phyloP scores from a whole-genome alignment of 2,888 invertebrate species.

The Mesorhabditis spiculigera region DNA sequence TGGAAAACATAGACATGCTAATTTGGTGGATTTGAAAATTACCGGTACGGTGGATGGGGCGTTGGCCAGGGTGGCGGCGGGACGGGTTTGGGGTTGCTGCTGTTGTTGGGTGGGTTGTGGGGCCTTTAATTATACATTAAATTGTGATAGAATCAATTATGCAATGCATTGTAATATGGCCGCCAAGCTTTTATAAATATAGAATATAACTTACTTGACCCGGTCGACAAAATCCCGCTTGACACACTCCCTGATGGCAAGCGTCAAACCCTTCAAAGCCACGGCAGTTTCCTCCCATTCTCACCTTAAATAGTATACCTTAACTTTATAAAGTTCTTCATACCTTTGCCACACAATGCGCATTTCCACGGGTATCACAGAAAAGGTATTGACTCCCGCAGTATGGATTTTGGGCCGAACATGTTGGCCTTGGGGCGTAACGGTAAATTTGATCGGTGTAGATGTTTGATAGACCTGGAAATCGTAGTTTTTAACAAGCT shows the following conservation, averaged over 20 bases:
- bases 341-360: conserved; percentile 54
- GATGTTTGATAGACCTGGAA: conserved; percentile 51
- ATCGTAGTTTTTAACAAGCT: background rate
- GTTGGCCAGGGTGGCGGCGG: too few relatives aligned
- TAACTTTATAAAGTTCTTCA: conserved; percentile 8
- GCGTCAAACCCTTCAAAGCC: conserved; percentile 53
- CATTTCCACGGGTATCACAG: conserved; percentile 34
- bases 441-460: conserved; percentile 55
- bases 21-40: too few relatives aligned
- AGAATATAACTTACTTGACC: conserved; percentile 20
- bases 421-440: conserved; percentile 52
- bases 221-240: conserved; percentile 45
- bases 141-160: too few relatives aligned
- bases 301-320: conserved; percentile 18
- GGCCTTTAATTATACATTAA: too few relatives aligned
- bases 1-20: too few relatives aligned
- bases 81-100: too few relatives aligned
- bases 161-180: too few relatives aligned
- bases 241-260: conserved; percentile 48
- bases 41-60: too few relatives aligned
- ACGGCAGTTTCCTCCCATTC: conserved; percentile 42
- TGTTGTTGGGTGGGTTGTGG: too few relatives aligned
- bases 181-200: too few relatives aligned
- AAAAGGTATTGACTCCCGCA: conserved; percentile 41
- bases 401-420: conserved; percentile 39